These are phyloP conservation scores for Eolophus roseicapilla DNA, from an alignment of 2,113 vertebrate genomes.

Conservation along the genomic window DNA sequence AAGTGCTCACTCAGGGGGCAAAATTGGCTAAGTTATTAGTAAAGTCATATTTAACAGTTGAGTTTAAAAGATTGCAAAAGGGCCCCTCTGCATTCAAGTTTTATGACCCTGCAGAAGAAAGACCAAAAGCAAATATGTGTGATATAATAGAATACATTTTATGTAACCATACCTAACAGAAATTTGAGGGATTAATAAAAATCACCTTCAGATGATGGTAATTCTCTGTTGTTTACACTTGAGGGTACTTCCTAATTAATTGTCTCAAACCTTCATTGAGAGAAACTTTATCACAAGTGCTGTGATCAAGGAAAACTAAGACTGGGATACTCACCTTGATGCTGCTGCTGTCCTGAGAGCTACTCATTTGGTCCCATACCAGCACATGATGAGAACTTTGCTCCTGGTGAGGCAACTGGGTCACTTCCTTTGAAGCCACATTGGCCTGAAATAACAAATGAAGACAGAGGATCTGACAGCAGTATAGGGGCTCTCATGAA, in stretches of 20 bases:
- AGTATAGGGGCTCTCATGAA: neutral
- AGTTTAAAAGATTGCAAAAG: neutral
- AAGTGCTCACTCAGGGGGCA: neutral
- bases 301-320: constrained; percentile 25
- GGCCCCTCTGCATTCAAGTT: neutral
- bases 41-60: neutral
- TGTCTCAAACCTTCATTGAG: constrained; percentile 15
- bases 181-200: constrained; percentile 7
- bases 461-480: neutral
- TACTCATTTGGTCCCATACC: neutral
- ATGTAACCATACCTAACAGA: constrained; percentile 3
- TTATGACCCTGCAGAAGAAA: neutral
- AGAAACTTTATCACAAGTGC: constrained; percentile 10
- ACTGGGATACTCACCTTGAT: neutral
- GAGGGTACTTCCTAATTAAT: constrained; percentile 40
- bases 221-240: neutral
- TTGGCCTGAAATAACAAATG: neutral
- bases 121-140: neutral
- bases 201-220: neutral
- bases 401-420: neutral
- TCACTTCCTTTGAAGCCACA: neutral
- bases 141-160: neutral
- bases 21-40: neutral
- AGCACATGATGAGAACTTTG: neutral
- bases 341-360: neutral